A percentile compares a stretch with the other conserved stretches of the same genome.
These are phyloP conservation scores for Petrocephalus zakoni DNA, from an alignment of 2,113 vertebrate genomes.

Conservation along the genomic window DNA sequence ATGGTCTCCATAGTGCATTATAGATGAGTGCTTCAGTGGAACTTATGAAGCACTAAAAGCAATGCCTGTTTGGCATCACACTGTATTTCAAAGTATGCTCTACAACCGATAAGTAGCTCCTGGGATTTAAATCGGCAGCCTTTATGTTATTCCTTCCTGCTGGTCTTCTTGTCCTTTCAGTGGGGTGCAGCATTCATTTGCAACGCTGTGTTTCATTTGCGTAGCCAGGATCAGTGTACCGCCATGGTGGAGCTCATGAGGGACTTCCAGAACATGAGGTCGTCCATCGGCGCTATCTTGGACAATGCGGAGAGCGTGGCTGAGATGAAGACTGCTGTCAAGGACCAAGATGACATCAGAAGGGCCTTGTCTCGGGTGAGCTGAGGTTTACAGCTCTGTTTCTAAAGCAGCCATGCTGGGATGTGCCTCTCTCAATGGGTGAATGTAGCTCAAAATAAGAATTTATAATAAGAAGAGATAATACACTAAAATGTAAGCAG, in stretches of 20 bases:
- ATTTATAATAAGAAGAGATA: not conserved
- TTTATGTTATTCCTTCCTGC: not conserved
- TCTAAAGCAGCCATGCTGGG: not conserved
- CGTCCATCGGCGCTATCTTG: slow-evolving; percentile 63
- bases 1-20: not conserved
- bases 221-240: slow-evolving; percentile 78
- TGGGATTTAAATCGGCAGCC: not conserved
- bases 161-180: not conserved
- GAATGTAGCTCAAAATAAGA: not conserved
- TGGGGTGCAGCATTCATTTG: not conserved
- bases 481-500: not conserved
- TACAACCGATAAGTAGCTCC: not conserved
- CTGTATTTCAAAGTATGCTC: not conserved
- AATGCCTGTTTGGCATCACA: not conserved
- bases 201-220: not conserved
- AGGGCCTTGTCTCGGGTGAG: slow-evolving; percentile 76
- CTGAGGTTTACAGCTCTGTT: not conserved
- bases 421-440: not conserved
- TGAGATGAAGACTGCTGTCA: slow-evolving; percentile 65
- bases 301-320: slow-evolving; percentile 70
- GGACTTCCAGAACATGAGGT: slow-evolving; percentile 79
- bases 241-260: slow-evolving; percentile 76
- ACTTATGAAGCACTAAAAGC: not conserved
- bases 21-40: not conserved
- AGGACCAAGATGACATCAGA: slow-evolving; percentile 79